These are phyloP conservation scores for Scolopax mira DNA, from an alignment of 2,113 vertebrate genomes.

Conservation along the genomic window DNA sequence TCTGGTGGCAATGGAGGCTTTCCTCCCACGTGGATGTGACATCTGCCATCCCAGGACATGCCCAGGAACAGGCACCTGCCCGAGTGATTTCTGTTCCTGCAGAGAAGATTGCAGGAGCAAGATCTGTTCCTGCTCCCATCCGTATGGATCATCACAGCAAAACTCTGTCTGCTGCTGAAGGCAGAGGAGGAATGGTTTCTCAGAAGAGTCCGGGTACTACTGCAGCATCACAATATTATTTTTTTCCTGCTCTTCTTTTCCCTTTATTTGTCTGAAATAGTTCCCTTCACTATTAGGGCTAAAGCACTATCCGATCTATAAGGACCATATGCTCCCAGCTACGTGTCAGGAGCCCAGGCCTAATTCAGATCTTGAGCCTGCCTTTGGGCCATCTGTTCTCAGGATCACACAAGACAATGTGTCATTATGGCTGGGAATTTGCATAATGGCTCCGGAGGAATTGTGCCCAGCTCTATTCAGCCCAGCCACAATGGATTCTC, in stretches of 20 bases:
- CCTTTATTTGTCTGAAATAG: background rate
- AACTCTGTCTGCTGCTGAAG: background rate
- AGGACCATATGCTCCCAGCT: slow-evolving; percentile 23
- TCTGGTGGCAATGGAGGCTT: background rate
- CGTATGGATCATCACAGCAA: background rate
- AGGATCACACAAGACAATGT: background rate
- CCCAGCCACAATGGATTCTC: background rate
- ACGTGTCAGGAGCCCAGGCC: background rate
- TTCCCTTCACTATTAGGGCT: background rate
- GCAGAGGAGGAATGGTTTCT: background rate
- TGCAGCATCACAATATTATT: background rate
- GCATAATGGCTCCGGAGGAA: background rate
- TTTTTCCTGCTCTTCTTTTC: background rate
- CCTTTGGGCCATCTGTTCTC: slow-evolving; percentile 20
- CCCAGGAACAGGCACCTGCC: background rate
- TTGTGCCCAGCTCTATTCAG: background rate
- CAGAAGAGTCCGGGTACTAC: background rate
- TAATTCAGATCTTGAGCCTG: background rate
- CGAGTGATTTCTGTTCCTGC: accelerated
- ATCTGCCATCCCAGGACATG: background rate
- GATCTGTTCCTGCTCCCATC: background rate
- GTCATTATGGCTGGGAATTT: slow-evolving; percentile 6
- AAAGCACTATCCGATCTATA: background rate
- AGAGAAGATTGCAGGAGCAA: too few species aligned
- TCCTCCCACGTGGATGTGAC: background rate